Conservation (phyloP, 2,888 invertebrate species). For the Metallyticus violacea region DNA sequence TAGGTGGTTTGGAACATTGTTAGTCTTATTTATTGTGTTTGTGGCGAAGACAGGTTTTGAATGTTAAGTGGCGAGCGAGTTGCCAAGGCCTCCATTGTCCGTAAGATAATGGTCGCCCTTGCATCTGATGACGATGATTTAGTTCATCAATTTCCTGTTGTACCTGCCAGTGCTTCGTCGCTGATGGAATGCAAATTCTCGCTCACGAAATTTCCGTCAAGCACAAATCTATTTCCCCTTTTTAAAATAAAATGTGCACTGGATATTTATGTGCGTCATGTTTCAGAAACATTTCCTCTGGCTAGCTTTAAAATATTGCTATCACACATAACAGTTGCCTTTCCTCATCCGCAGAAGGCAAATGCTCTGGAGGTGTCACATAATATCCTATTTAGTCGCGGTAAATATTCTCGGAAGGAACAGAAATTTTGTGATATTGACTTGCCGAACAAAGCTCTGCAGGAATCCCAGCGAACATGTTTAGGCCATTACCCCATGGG, state of each 20-base stretch:
- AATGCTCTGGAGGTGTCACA: conserved; percentile 23
- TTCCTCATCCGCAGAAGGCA: neutral
- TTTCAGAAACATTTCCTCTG: neutral
- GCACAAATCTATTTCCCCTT: conserved; percentile 5
- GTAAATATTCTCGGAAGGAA: conserved; percentile 24
- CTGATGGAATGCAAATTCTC: conserved; percentile 11
- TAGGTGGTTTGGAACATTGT: neutral
- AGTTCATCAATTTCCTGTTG: neutral
- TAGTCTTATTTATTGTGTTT: neutral
- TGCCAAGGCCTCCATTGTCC: too few species aligned
- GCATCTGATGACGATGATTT: neutral
- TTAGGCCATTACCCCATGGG: too few species aligned
- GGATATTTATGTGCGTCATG: neutral
- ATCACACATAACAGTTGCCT: too few species aligned
- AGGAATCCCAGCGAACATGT: too few species aligned
- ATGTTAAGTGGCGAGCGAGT: neutral
- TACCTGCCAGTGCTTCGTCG: neutral
- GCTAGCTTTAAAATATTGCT: neutral
- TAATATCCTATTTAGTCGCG: conserved; percentile 34
- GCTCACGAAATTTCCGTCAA: conserved; percentile 7
- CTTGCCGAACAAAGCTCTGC: too few species aligned
- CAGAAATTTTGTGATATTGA: too few species aligned
- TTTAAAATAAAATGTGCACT: neutral
- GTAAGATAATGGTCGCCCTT: too few species aligned
- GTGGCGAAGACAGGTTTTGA: neutral